phyloP scores from a whole-genome alignment of 2,797 vertebrate genomes.

The Tarsius wallacei region DNA sequence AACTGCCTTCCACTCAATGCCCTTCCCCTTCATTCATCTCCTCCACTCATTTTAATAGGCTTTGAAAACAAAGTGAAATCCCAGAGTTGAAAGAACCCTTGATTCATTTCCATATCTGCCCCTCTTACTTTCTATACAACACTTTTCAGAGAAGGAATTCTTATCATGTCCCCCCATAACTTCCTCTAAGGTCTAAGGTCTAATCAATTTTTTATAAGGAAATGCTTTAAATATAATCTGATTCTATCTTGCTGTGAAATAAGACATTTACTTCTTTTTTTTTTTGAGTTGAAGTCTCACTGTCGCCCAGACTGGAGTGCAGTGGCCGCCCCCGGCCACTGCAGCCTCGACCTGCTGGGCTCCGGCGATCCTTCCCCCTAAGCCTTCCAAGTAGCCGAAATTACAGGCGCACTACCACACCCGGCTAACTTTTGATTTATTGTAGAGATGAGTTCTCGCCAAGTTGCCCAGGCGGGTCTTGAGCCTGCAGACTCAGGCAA shows the following conservation, averaged over 20 bases:
- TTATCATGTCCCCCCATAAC: neutral
- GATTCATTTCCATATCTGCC: slow-evolving; percentile 8
- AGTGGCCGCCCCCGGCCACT: too few relatives aligned
- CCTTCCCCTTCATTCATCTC: slow-evolving; percentile 27
- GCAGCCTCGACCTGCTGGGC: too few relatives aligned
- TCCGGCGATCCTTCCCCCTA: too few relatives aligned
- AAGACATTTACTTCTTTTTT: neutral
- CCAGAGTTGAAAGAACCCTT: slow-evolving; percentile 34
- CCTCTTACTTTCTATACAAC: neutral
- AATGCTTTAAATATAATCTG: slow-evolving; percentile 45
- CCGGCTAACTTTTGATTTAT: too few relatives aligned
- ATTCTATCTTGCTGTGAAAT: slow-evolving; percentile 22
- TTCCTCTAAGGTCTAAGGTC: neutral
- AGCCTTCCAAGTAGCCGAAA: too few relatives aligned
- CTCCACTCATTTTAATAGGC: neutral
- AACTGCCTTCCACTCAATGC: neutral
- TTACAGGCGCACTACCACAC: too few relatives aligned
- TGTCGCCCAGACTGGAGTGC: too few relatives aligned
- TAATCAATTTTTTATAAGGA: slow-evolving; percentile 40
- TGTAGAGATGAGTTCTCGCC: too few relatives aligned
- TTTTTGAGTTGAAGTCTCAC: too few relatives aligned
- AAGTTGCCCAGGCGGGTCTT: too few relatives aligned
- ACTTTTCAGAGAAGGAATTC: slow-evolving; percentile 37
- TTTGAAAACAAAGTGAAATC: slow-evolving; percentile 63
- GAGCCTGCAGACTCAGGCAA: too few relatives aligned